phyloP scores from a whole-genome alignment of 2,113 vertebrate genomes.

The Hylia prasina region DNA sequence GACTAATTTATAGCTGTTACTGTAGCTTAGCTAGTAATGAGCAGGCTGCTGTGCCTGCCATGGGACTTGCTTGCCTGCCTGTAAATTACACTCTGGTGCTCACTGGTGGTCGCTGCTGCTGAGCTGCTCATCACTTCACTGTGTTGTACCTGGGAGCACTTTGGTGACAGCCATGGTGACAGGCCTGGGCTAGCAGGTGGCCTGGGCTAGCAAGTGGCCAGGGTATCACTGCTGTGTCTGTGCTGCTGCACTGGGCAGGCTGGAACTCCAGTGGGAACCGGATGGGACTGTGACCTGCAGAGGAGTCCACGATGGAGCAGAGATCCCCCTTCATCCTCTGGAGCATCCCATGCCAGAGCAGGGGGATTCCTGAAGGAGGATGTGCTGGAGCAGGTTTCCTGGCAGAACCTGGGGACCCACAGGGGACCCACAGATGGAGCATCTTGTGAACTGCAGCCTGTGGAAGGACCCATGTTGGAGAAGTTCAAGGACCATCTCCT shows the following conservation, averaged over 20 bases:
- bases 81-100: neutral
- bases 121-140: neutral
- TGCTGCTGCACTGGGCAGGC: neutral
- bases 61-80: neutral
- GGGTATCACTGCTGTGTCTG: neutral
- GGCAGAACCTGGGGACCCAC: neutral
- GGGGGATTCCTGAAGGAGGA: neutral
- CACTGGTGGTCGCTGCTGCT: fast-evolving
- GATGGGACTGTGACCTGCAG: neutral
- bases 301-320: neutral
- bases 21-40: neutral
- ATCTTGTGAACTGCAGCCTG: neutral
- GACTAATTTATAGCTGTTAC: neutral
- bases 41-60: neutral
- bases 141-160: neutral
- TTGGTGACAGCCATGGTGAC: neutral
- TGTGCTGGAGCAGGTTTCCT: neutral
- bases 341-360: neutral
- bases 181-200: neutral
- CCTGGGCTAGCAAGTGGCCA: neutral
- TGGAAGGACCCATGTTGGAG: neutral
- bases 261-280: neutral
- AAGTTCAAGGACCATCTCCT: neutral
- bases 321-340: neutral
- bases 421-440: neutral